A percentile compares a stretch with the other conserved stretches of the same genome.
Evolutionary conservation across 2,113 vertebrate genomes (phyloP).

Genomic region (Psilopsiagon aymara): DNA sequence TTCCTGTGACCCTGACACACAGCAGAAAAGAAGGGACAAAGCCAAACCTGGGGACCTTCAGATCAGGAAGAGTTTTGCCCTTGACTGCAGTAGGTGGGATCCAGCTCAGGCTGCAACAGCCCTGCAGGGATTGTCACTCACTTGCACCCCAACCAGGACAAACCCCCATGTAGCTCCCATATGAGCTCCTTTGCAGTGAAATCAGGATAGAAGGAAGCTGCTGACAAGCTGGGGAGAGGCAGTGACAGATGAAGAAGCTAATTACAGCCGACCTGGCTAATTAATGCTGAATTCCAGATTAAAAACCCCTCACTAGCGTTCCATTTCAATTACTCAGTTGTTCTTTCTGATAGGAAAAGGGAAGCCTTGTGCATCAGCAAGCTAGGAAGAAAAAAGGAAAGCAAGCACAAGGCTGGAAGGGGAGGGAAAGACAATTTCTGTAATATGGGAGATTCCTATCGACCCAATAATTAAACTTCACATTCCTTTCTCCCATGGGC

Average conservation of each 20-base stretch:
- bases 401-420: neutral
- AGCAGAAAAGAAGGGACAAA: neutral
- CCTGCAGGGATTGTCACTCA: neutral
- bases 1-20: neutral
- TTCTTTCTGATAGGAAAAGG: slow-evolving; percentile 45
- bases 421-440: slow-evolving; percentile 16
- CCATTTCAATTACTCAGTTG: slow-evolving; percentile 72
- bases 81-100: neutral
- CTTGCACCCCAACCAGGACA: neutral
- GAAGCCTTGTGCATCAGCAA: slow-evolving; percentile 2
- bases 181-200: neutral
- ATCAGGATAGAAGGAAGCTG: slow-evolving; percentile 40
- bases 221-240: slow-evolving; percentile 59
- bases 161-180: neutral
- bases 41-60: neutral
- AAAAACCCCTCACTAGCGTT: slow-evolving; percentile 64
- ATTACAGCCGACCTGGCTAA: slow-evolving; percentile 70
- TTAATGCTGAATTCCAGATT: slow-evolving; percentile 72
- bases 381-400: slow-evolving; percentile 9
- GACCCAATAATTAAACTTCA: slow-evolving; percentile 49
- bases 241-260: slow-evolving; percentile 66
- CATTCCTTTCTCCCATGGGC: neutral
- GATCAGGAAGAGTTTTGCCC: neutral
- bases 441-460: slow-evolving; percentile 7
- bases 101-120: neutral